phyloP scores from a whole-genome alignment of 2,113 vertebrate species.

The Ornithorhynchus anatinus region DNA sequence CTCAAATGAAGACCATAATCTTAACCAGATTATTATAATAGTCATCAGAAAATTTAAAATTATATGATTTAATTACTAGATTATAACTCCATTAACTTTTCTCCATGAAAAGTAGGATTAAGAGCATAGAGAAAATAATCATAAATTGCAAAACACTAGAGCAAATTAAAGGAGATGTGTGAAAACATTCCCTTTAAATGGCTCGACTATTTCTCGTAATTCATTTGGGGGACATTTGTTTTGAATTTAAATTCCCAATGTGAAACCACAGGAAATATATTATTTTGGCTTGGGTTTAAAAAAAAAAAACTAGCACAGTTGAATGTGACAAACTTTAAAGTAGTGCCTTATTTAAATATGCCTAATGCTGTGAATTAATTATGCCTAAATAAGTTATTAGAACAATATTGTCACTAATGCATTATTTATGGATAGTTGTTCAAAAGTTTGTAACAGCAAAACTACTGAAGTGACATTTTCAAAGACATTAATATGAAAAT shows the following conservation, averaged over 20 bases:
- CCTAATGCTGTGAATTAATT: conserved; percentile 78
- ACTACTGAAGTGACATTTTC: conserved; percentile 75
- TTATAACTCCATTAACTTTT: conserved; percentile 79
- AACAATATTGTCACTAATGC: conserved; percentile 74
- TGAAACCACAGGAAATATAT: neutral
- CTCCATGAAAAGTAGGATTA: conserved; percentile 65
- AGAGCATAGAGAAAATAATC: conserved; percentile 60
- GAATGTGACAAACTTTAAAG: conserved; percentile 53
- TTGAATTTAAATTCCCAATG: conserved; percentile 40
- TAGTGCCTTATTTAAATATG: conserved; percentile 61
- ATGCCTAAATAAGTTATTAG: conserved; percentile 77
- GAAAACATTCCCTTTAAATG: conserved; percentile 13
- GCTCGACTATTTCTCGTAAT: conserved; percentile 47
- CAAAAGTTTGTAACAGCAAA: conserved; percentile 73
- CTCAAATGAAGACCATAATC: conserved; percentile 69
- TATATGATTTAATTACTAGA: conserved; percentile 78
- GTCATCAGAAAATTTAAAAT: conserved; percentile 75
- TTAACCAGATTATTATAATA: conserved; percentile 77
- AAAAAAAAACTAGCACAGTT: conserved; percentile 10
- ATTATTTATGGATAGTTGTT: conserved; percentile 82
- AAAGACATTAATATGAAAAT: conserved; percentile 74
- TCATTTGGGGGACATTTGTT: conserved; percentile 49
- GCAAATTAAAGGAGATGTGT: conserved; percentile 46
- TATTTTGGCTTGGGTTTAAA: neutral
- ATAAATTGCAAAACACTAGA: conserved; percentile 49